Evolutionary conservation across 1,140 invertebrate genomes (phyloP), one percentile per base, ranked within the genome.

Genomic region (Babylonia areolata): DNA sequence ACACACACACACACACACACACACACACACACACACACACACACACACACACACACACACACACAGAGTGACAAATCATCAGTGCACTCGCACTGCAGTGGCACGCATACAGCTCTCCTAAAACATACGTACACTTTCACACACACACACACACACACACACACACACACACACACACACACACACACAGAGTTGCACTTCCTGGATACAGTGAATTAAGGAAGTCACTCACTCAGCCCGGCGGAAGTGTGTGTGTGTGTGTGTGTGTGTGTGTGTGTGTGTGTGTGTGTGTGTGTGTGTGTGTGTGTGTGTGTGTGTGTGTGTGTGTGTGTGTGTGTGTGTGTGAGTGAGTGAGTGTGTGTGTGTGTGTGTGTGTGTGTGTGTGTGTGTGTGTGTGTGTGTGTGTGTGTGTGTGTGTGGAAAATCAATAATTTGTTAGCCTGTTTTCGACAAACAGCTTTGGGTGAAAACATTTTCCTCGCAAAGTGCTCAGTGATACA

Each of bases 81-180:
- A n/a, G n/a, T n/a, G n/a, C n/a, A n/a, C n/a, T n/a, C n/a, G n/a
- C n/a, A n/a, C n/a, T n/a, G n/a, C n/a, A n/a, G n/a, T n/a, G n/a
- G n/a, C n/a, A n/a, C n/a, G n/a, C n/a, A n/a, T n/a, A n/a, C n/a
- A n/a, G n/a, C n/a, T n/a, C n/a, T n/a, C n/a, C n/a, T n/a, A n/a
- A n/a, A n/a, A 71, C 3, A 71, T 28, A 71, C 69, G 28, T 28
- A 71, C 69, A 71, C 69, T 20, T 28, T 20, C 69, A 71, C 69
- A 71, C 69, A 71, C 69, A 71, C 69, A 71, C 69, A 71, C 69
- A 71, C 69, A 71, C 69, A 71, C 69, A 71, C 69, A 71, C 69
- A 71, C 69, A 71, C 64, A 71, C 64, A 71, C 64, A 28, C 23
- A n/a, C 64, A n/a, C 23, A 71, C 31, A 71, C 69, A 31, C 69